These are phyloP conservation scores for Mesaphorura yosii DNA, from an alignment of 1,140 invertebrate species.

Conservation along the genomic window DNA sequence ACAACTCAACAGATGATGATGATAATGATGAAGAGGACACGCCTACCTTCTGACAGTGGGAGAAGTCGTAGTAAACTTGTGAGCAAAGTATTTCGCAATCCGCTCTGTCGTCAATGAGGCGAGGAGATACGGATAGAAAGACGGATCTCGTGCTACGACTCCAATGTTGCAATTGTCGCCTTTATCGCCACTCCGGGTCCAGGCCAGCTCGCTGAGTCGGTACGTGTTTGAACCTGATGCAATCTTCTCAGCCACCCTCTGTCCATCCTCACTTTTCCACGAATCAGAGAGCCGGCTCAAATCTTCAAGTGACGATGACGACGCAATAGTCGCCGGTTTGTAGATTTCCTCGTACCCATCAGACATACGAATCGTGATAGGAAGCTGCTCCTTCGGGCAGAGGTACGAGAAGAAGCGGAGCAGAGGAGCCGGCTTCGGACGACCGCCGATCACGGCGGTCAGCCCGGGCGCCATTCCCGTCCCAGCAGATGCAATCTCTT, in stretches of 20 bases:
- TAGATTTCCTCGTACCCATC: constrained; percentile 21
- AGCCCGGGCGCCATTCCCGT: constrained; percentile 47
- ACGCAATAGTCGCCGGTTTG: background rate
- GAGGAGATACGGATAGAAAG: constrained; percentile 37
- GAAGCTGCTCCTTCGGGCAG: constrained; percentile 37
- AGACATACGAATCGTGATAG: constrained; percentile 32
- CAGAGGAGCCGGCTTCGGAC: constrained; percentile 42
- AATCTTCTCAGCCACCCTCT: no score
- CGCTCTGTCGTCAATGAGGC: constrained; percentile 36
- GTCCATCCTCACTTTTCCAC: background rate
- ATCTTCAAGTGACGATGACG: no score
- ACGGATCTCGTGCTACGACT: constrained; percentile 41
- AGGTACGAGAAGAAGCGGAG: constrained; percentile 43
- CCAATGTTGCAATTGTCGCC: constrained; percentile 43
- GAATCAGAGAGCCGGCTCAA: background rate
- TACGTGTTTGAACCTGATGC: constrained; percentile 34
- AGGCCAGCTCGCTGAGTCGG: constrained; percentile 40
- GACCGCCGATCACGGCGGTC: constrained; percentile 39
- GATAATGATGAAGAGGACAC: no score
- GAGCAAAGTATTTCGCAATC: constrained; percentile 39
- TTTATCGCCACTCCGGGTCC: constrained; percentile 45
- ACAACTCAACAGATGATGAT: background rate
- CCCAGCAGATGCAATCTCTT: constrained; percentile 45
- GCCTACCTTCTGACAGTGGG: constrained; percentile 4
- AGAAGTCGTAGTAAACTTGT: constrained; percentile 34